Percentiles rank a stretch among this genome's conserved stretches.
These are phyloP conservation scores for Gisinianus flammeolus DNA, from an alignment of 2,888 invertebrate genomes.

Conservation along the genomic window DNA sequence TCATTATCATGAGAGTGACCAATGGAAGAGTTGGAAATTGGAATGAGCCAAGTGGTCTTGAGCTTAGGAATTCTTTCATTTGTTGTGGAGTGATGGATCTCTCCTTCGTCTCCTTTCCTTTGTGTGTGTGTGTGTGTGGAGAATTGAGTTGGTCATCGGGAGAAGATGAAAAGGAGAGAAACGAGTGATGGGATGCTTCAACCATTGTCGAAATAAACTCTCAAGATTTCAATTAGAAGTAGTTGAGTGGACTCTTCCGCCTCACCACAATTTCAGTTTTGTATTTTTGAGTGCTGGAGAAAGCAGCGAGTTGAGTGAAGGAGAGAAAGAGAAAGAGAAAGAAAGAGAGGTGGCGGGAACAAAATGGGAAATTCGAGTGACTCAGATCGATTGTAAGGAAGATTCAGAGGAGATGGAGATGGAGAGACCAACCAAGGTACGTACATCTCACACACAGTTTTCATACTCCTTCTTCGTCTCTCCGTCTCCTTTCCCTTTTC, in stretches of 20 bases:
- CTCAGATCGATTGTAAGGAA: conserved; percentile 48
- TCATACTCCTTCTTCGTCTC: too few species aligned
- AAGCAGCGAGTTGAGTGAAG: background rate
- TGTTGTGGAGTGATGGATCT: too few species aligned
- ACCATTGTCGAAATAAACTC: background rate
- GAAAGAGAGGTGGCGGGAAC: background rate
- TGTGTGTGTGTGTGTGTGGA: background rate
- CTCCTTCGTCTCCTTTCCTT: too few species aligned
- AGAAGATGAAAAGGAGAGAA: background rate
- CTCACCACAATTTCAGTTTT: background rate
- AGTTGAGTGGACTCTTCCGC: background rate
- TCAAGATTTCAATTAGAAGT: background rate
- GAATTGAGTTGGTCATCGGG: background rate
- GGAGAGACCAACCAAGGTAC: conserved; percentile 12
- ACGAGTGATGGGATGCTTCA: background rate
- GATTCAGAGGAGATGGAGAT: too few species aligned
- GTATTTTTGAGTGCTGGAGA: background rate
- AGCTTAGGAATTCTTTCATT: too few species aligned
- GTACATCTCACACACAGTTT: background rate
- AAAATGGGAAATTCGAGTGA: background rate
- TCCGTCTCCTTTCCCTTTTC: background rate
- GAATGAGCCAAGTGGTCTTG: too few species aligned
- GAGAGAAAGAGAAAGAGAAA: background rate
- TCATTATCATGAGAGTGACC: too few species aligned
- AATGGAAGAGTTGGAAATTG: too few species aligned